phyloP scores from a whole-genome alignment of 2,797 vertebrate genomes.

The Chromobotia macracanthus region DNA sequence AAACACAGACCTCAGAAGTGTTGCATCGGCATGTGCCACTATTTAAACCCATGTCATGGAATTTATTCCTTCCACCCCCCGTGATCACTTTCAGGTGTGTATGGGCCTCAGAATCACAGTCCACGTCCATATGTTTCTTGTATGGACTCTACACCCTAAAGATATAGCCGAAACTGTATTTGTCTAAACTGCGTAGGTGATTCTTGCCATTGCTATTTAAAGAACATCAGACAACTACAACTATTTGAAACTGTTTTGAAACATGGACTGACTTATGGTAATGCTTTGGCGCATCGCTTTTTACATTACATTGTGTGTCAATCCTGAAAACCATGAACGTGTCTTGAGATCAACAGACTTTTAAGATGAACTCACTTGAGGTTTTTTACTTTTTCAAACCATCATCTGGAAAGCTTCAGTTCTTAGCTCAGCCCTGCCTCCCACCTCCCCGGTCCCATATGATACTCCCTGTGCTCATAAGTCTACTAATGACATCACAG shows the following conservation, averaged over 20 bases:
- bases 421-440: constrained; percentile 19
- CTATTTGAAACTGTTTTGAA: constrained; percentile 48
- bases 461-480: constrained; percentile 27
- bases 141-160: constrained; percentile 29
- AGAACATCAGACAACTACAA: constrained; percentile 47
- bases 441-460: constrained; percentile 29
- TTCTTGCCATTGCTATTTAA: constrained; percentile 26
- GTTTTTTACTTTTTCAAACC: constrained; percentile 28
- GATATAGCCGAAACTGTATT: constrained; percentile 4
- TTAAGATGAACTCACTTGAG: constrained; percentile 44
- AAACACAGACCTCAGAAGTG: constrained; percentile 41
- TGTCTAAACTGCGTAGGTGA: constrained; percentile 25
- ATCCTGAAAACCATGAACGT: constrained; percentile 41
- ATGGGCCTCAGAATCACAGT: constrained; percentile 1
- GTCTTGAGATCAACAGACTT: constrained; percentile 44
- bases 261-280: constrained; percentile 39
- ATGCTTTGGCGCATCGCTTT: constrained; percentile 19
- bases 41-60: constrained; percentile 20
- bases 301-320: constrained; percentile 36
- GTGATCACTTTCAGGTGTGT: constrained; percentile 49
- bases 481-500: constrained; percentile 55
- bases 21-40: constrained; percentile 43
- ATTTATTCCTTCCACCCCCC: constrained; percentile 6
- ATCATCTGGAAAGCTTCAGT: constrained; percentile 47
- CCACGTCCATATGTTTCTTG: constrained; percentile 28